Conservation (phyloP, 2,797 vertebrate genomes). For the Microchirus variegatus region DNA sequence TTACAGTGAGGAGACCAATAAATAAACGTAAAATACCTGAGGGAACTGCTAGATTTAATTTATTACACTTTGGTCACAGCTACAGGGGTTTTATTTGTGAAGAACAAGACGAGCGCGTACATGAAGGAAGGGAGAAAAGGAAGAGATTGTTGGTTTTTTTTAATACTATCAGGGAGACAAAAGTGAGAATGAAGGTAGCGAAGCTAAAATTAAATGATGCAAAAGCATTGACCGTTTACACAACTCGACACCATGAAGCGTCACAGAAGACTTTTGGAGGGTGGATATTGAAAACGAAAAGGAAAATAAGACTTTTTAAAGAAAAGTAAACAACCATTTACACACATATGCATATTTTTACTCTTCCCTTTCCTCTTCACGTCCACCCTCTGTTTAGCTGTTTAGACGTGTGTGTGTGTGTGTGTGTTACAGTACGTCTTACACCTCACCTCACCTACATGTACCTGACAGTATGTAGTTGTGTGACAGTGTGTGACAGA, state of each 20-base stretch:
- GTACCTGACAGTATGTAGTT: too few species aligned
- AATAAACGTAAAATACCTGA: slow-evolving; percentile 55
- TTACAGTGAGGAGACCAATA: slow-evolving; percentile 52
- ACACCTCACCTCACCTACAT: too few species aligned
- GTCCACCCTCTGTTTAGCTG: slow-evolving; percentile 27
- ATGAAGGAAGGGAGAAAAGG: not conserved
- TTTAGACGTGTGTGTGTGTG: slow-evolving; percentile 26
- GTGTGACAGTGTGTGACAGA: too few species aligned
- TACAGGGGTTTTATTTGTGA: slow-evolving; percentile 31
- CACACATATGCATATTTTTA: slow-evolving; percentile 12
- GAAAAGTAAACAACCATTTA: not conserved
- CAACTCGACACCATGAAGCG: not conserved
- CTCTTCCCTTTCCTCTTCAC: slow-evolving; percentile 8
- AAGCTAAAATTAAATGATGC: not conserved
- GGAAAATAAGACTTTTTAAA: not conserved
- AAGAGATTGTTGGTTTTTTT: not conserved
- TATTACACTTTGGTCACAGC: slow-evolving; percentile 40
- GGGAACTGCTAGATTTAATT: slow-evolving; percentile 51
- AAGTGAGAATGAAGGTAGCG: not conserved
- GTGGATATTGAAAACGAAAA: not conserved
- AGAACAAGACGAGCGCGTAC: slow-evolving; percentile 12
- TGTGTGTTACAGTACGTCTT: slow-evolving; percentile 26
- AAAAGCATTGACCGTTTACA: slow-evolving; percentile 1
- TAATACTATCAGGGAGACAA: not conserved
- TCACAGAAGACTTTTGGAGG: slow-evolving; percentile 20